Percentiles rank a stretch among this genome's conserved stretches.
These are phyloP conservation scores for Drosophila anceps DNA, from an alignment of 2,888 invertebrate species.

Conservation along the genomic window DNA sequence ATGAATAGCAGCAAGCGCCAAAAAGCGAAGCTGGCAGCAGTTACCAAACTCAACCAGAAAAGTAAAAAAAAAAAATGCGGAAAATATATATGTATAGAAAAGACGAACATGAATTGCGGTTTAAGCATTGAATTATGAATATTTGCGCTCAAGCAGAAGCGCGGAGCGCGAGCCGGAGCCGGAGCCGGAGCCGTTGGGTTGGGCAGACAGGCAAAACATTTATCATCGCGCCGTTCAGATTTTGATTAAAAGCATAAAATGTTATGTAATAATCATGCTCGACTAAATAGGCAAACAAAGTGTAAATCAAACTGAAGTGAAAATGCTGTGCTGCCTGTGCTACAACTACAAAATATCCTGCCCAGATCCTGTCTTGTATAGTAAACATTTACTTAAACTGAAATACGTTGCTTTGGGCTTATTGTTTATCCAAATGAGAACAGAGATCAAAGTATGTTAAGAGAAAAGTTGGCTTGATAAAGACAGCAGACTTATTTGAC, in stretches of 20 bases:
- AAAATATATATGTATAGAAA: constrained; percentile 35
- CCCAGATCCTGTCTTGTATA: neutral
- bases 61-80: neutral
- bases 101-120: constrained; percentile 73
- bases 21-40: constrained; percentile 66
- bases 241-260: constrained; percentile 76
- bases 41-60: constrained; percentile 35
- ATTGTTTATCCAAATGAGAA: neutral
- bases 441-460: neutral
- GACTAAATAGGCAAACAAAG: constrained; percentile 35
- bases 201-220: constrained; percentile 53
- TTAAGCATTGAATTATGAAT: constrained; percentile 79
- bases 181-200: neutral
- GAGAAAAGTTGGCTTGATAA: neutral
- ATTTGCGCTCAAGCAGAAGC: constrained; percentile 31
- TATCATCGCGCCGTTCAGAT: constrained; percentile 64
- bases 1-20: constrained; percentile 67
- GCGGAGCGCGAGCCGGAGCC: neutral
- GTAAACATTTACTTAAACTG: neutral
- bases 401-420: neutral
- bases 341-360: neutral
- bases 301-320: neutral
- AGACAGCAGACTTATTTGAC: neutral
- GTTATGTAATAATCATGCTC: constrained; percentile 63
- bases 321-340: neutral